Conservation (phyloP, 2,888 invertebrate species). For the Emmelina monodactyla region DNA sequence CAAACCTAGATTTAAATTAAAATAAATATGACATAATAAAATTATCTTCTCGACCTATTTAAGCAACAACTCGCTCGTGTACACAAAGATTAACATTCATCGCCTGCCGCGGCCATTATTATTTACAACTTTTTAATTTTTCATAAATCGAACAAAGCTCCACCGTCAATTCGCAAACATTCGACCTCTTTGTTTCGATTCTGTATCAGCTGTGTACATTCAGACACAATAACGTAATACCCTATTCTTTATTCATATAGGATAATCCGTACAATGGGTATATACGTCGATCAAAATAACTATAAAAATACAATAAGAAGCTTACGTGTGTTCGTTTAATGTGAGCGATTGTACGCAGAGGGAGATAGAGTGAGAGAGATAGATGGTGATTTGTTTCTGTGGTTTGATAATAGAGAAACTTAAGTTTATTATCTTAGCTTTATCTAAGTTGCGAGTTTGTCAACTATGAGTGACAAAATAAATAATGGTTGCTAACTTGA, state of each 20-base stretch:
- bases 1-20: no score
- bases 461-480: no score
- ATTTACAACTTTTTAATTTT: slow-evolving; percentile 45
- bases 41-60: not conserved
- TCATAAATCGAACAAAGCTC: slow-evolving; percentile 24
- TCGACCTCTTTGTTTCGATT: slow-evolving; percentile 31
- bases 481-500: no score
- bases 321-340: slow-evolving; percentile 55
- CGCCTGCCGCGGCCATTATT: slow-evolving; percentile 21
- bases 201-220: slow-evolving; percentile 56
- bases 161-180: slow-evolving; percentile 48
- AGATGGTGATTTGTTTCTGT: no score
- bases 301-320: slow-evolving; percentile 65
- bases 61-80: no score
- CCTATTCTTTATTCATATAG: slow-evolving; percentile 49
- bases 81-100: slow-evolving; percentile 18
- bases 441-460: no score
- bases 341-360: slow-evolving; percentile 33
- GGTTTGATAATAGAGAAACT: no score
- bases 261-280: slow-evolving; percentile 49
- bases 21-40: not conserved
- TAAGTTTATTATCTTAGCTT: no score
- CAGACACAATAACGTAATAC: slow-evolving; percentile 43
- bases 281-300: slow-evolving; percentile 59
- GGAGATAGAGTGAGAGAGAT: no score